Evolutionary conservation across 1,140 invertebrate genomes (phyloP).

Genomic region (Lepidostoma basale): DNA sequence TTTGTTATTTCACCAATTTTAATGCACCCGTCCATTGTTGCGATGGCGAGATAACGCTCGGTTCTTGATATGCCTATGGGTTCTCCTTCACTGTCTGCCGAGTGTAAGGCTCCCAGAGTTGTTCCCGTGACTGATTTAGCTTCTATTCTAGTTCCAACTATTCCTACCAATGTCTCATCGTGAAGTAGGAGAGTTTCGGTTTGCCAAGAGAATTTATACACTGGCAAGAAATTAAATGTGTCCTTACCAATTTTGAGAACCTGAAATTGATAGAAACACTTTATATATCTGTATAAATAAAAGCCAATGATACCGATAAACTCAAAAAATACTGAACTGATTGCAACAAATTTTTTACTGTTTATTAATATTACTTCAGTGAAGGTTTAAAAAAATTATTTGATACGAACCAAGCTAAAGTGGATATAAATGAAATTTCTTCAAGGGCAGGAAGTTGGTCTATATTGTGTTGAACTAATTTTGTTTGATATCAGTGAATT

Average conservation of each 20-base stretch:
- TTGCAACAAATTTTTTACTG: too few species aligned
- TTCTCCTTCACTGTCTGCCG: constrained; percentile 69
- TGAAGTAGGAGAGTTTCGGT: constrained; percentile 57
- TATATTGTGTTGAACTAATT: too few species aligned
- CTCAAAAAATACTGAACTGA: too few species aligned
- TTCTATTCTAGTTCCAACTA: constrained; percentile 56
- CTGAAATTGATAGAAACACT: constrained; percentile 39
- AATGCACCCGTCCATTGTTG: constrained; percentile 84
- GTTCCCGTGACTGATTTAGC: constrained; percentile 54
- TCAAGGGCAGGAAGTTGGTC: too few species aligned
- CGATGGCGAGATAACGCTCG: constrained; percentile 79
- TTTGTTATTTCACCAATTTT: constrained; percentile 89
- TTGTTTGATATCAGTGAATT: too few species aligned
- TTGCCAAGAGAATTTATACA: constrained; percentile 56
- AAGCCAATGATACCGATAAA: too few species aligned
- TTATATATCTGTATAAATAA: neutral
- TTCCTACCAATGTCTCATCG: constrained; percentile 56
- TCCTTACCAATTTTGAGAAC: constrained; percentile 61
- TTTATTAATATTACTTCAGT: too few species aligned
- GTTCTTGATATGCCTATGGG: constrained; percentile 86
- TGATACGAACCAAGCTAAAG: too few species aligned
- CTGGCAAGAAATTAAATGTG: constrained; percentile 51
- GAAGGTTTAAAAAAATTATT: too few species aligned
- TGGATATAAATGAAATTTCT: too few species aligned
- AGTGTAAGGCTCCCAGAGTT: constrained; percentile 54